Evolutionary conservation across 2,797 vertebrate genomes (phyloP).

Genomic region (Sebastiscus albofasciatus): DNA sequence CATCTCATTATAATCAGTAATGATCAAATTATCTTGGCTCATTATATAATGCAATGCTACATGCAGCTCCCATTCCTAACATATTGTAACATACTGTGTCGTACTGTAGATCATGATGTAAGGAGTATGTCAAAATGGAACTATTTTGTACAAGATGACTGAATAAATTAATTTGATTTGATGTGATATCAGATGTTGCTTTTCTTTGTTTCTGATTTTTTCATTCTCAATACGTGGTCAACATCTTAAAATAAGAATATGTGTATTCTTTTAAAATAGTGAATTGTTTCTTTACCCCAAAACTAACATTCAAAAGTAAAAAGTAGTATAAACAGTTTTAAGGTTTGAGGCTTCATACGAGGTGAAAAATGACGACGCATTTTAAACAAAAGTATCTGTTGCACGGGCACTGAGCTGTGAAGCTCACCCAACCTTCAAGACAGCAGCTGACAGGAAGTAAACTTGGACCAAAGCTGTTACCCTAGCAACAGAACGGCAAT

Average conservation of each 20-base stretch:
- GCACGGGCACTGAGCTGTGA: neutral
- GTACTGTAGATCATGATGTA: neutral
- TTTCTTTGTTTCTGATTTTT: too few species aligned
- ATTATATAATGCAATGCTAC: neutral
- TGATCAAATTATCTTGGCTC: neutral
- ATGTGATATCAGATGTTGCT: neutral
- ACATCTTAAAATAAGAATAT: too few species aligned
- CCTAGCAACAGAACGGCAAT: too few species aligned
- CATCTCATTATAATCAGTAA: too few species aligned
- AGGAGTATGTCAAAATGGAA: neutral
- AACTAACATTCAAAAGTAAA: too few species aligned
- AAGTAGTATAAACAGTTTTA: neutral
- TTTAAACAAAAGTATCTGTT: neutral
- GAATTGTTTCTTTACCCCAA: too few species aligned
- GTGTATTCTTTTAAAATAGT: too few species aligned
- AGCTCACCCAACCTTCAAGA: too few species aligned
- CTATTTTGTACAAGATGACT: constrained; percentile 18
- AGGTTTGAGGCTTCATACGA: neutral
- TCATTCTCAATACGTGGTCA: too few species aligned
- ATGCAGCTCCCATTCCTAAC: neutral
- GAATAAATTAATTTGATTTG: constrained; percentile 14
- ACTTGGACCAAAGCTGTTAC: too few species aligned
- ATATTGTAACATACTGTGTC: neutral
- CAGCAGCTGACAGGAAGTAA: neutral
- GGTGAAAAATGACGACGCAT: neutral